phyloP scores from a whole-genome alignment of 2,888 invertebrate genomes.

The Acholoe squamosa region DNA sequence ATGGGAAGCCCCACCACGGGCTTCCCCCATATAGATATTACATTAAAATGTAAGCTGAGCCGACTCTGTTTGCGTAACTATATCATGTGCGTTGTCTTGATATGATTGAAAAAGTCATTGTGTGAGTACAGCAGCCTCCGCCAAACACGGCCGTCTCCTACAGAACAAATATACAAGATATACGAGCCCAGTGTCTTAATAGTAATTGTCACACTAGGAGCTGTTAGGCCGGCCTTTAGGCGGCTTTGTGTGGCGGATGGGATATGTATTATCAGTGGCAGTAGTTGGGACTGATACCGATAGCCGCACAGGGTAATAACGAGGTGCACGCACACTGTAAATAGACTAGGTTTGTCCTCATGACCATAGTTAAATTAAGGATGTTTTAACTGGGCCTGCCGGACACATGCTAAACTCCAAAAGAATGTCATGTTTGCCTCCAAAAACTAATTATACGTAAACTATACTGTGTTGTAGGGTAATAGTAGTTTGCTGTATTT shows the following conservation, averaged over 20 bases:
- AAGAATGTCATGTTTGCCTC: too few species aligned
- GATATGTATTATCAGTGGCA: slow-evolving; percentile 27
- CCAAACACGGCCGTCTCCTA: background rate
- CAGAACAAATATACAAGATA: background rate
- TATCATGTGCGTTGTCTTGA: slow-evolving; percentile 29
- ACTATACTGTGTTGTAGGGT: too few species aligned
- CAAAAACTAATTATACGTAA: too few species aligned
- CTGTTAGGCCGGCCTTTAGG: background rate
- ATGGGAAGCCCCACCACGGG: background rate
- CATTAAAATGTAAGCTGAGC: slow-evolving; percentile 18
- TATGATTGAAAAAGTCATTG: background rate
- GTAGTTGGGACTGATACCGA: background rate
- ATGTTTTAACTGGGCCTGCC: too few species aligned
- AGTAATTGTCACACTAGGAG: slow-evolving; percentile 21
- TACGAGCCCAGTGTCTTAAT: background rate
- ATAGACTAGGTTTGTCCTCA: background rate
- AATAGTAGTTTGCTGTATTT: too few species aligned
- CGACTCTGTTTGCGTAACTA: background rate
- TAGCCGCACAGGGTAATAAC: background rate
- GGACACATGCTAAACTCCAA: too few species aligned
- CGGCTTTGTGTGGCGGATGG: background rate
- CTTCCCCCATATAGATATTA: background rate
- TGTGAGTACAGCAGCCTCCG: background rate
- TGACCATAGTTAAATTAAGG: background rate
- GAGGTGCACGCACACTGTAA: background rate